Evolutionary conservation across 2,797 vertebrate genomes (phyloP).

Genomic region (Phrynocephalus guinanensis): DNA sequence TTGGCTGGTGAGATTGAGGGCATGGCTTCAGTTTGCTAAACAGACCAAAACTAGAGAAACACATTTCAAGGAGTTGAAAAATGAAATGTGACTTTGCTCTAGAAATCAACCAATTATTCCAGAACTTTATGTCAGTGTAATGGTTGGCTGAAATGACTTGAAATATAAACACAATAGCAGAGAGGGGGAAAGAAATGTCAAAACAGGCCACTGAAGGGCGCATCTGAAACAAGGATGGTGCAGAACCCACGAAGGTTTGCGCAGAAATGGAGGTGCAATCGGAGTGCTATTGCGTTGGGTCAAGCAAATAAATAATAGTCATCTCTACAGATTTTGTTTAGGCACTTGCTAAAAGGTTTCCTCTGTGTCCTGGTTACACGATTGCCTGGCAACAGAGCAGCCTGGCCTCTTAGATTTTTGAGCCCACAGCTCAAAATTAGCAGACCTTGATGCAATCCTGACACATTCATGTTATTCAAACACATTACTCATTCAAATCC

Average conservation of each 20-base stretch:
- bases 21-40: conserved; percentile 27
- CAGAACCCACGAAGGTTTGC: neutral
- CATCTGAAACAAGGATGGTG: neutral
- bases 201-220: neutral
- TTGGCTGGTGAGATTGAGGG: conserved; percentile 13
- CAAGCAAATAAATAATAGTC: neutral
- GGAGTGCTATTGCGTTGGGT: neutral
- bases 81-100: conserved; percentile 5
- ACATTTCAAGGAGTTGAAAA: conserved; percentile 5
- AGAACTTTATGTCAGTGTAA: neutral
- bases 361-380: neutral
- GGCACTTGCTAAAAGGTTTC: neutral
- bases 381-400: no score
- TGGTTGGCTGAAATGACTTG: conserved; percentile 17
- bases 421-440: neutral
- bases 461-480: neutral
- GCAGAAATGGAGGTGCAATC: neutral
- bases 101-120: conserved; percentile 11
- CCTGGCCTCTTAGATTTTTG: neutral
- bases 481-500: neutral
- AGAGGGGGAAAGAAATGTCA: neutral
- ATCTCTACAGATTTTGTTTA: neutral
- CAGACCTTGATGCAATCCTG: neutral
- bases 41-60: neutral
- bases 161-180: neutral